Base-by-base conservation (phyloP, 2,888 invertebrate species). In the Melipona beecheii region DNA sequence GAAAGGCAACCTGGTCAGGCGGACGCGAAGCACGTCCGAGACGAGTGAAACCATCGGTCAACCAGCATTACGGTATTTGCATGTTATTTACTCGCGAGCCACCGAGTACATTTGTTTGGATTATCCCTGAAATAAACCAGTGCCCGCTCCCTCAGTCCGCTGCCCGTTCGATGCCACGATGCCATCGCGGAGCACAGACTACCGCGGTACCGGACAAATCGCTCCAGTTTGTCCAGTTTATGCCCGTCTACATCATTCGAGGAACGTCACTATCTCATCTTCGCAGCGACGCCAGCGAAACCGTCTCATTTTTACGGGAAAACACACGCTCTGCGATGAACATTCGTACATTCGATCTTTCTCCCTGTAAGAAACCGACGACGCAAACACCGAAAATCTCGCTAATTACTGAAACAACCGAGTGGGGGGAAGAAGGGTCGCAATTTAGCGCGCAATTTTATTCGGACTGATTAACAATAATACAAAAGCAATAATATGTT, bases 21-120 rank as follows among this genome's bases (percentile, higher is more conserved):
- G 54, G 56, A 31, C 90, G 85, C 84, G 87, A 83, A 85, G 91
- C 92, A 93, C 93, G 93, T 93, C 89, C 88, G 86, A 87, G 92
- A 92, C 88, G 91, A 92, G 92, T 91, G 91, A 90, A 94, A 92
- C 93, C 93, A 94, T 94, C 94, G 94, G 94, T 94, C 94, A 94
- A 94, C 92, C 92, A 94, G 94, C 94, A 94, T 94, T 94, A 94
- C 93, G 92, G 94, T 90, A 94, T 94, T 94, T 94, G 94, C 94
- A 94, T 94, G 94, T 94, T 94, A 94, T 94, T 94, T 94, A 94
- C 94, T 93, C 92, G 92, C 92, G 91, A 92, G 92, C 93, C 92
- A 92, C 93, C 92, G 93, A 94, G 94, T 94, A 94, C 94, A 94
- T 94, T 94, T 94, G 94, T 94, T 94, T 94, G 94, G 94, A 94